Percentiles rank a stretch among this genome's conserved stretches.
These are phyloP conservation scores for Ectropis crepuscularia DNA, from an alignment of 2,888 invertebrate species.

Conservation along the genomic window DNA sequence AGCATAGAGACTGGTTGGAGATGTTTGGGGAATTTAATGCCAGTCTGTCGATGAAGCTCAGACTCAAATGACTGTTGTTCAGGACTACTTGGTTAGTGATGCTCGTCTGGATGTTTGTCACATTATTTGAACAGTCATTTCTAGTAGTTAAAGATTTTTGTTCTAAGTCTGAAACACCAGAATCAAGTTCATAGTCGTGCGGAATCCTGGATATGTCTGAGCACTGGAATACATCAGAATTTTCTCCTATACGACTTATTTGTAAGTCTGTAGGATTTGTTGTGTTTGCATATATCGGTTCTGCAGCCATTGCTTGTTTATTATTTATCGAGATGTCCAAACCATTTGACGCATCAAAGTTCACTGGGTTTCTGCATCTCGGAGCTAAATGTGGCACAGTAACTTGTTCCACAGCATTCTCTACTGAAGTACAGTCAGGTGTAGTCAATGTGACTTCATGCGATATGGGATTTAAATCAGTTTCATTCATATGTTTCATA, in stretches of 20 bases:
- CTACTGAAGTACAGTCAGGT: neutral
- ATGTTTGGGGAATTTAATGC: conserved; percentile 71
- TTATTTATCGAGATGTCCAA: conserved; percentile 14
- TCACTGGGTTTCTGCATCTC: conserved; percentile 31
- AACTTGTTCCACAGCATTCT: conserved; percentile 9
- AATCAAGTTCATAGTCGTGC: conserved; percentile 56
- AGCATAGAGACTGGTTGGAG: conserved; percentile 72
- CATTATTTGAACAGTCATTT: conserved; percentile 43
- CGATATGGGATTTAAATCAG: neutral
- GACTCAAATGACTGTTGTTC: conserved; percentile 69
- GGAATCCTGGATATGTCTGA: conserved; percentile 42
- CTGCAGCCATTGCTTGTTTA: conserved; percentile 34
- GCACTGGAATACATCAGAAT: conserved; percentile 33
- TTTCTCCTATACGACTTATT: conserved; percentile 4
- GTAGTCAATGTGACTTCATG: neutral
- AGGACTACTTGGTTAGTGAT: conserved; percentile 70
- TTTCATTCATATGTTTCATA: conserved; percentile 42
- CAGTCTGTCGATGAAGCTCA: conserved; percentile 79
- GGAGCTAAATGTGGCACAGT: conserved; percentile 3
- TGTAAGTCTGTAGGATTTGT: conserved; percentile 33
- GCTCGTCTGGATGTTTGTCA: conserved; percentile 67
- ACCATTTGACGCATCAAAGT: conserved; percentile 24
- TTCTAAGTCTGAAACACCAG: conserved; percentile 66
- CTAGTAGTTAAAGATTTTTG: conserved; percentile 52
- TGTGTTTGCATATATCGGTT: conserved; percentile 68